phyloP scores from a whole-genome alignment of 2,113 vertebrate genomes.

The Atlantisia rogersi region DNA sequence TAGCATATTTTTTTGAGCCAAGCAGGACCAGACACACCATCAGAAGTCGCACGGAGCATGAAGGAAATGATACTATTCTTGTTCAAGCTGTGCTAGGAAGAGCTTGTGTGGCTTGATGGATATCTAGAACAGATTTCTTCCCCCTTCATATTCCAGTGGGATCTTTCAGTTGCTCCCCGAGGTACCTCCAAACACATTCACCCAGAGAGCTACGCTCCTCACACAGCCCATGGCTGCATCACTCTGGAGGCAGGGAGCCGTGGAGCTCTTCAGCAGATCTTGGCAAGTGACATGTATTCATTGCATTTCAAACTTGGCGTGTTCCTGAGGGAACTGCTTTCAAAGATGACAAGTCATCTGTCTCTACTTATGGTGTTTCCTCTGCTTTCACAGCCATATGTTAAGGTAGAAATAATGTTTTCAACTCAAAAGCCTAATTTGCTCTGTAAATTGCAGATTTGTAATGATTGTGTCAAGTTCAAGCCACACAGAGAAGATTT shows the following conservation, averaged over 20 bases:
- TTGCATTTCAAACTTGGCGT: not conserved
- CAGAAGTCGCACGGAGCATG: not conserved
- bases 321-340: not conserved
- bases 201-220: not conserved
- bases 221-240: not conserved
- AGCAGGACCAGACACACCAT: not conserved
- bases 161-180: not conserved
- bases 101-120: not conserved
- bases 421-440: not conserved
- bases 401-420: constrained; percentile 17
- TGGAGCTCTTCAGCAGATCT: not conserved
- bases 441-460: not conserved
- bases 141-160: not conserved
- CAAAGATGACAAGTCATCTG: constrained; percentile 40
- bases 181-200: not conserved
- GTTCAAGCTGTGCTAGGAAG: not conserved
- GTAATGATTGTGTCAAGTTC: not conserved
- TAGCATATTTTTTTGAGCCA: not conserved
- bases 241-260: not conserved
- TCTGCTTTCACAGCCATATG: not conserved
- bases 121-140: not conserved
- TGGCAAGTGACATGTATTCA: not conserved
- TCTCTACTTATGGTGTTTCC: constrained; percentile 25
- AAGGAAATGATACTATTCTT: not conserved
- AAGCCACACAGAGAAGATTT: not conserved